phyloP scores from a whole-genome alignment of 2,113 vertebrate genomes.

The Dryoscopus gambensis region DNA sequence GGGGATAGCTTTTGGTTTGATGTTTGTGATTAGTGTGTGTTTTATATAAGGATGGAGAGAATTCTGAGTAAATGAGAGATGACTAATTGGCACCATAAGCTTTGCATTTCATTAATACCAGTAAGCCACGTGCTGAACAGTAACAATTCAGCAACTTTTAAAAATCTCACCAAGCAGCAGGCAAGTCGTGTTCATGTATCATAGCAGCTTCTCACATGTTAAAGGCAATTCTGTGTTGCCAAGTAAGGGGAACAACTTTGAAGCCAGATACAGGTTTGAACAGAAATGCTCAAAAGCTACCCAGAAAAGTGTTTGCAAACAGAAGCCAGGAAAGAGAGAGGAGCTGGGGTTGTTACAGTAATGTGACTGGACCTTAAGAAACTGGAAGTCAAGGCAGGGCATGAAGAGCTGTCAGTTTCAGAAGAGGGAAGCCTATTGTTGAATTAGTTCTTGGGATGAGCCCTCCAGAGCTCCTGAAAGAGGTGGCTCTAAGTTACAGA shows the following conservation, averaged over 20 bases:
- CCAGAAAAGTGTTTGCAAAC: not conserved
- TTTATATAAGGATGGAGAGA: not conserved
- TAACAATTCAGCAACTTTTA: not conserved
- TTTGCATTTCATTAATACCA: not conserved
- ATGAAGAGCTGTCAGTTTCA: not conserved
- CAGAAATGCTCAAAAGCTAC: not conserved
- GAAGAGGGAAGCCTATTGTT: not conserved
- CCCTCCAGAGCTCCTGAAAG: not conserved
- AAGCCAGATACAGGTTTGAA: not conserved
- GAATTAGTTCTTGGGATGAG: not conserved
- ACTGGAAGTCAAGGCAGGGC: not conserved
- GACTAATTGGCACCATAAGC: not conserved
- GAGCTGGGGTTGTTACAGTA: not conserved
- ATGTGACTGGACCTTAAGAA: fast-evolving
- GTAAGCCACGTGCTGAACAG: not conserved
- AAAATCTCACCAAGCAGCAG: not conserved
- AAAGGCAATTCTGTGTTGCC: not conserved
- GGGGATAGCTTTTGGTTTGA: constrained; percentile 8
- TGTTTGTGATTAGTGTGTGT: not conserved
- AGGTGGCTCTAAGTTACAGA: not conserved
- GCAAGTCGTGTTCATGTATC: not conserved
- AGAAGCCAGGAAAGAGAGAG: not conserved
- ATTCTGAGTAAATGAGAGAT: not conserved
- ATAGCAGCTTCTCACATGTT: not conserved
- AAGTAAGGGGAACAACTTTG: not conserved